phyloP scores from a whole-genome alignment of 2,888 invertebrate genomes.

The Volucella inanis region DNA sequence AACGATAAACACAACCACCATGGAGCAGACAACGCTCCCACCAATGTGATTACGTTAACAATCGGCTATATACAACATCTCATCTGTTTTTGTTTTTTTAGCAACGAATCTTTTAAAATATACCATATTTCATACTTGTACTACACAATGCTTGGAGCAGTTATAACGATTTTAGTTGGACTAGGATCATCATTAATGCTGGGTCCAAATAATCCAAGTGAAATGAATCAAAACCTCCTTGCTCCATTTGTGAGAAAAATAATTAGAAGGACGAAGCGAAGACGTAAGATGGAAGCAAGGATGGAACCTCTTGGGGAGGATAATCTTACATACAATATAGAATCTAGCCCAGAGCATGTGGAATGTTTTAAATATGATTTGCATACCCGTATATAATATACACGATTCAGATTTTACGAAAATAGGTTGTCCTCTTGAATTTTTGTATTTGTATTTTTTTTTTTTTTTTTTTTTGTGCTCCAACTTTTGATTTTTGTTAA shows the following conservation, averaged over 20 bases:
- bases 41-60: slow-evolving; percentile 54
- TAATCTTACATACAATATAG: neutral
- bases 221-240: slow-evolving; percentile 86
- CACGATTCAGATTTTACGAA: neutral
- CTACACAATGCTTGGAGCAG: slow-evolving; percentile 87
- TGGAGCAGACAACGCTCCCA: slow-evolving; percentile 31
- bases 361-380: neutral
- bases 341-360: neutral
- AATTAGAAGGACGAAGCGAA: slow-evolving; percentile 77
- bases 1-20: slow-evolving; percentile 77
- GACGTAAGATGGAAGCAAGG: neutral
- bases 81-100: slow-evolving; percentile 77
- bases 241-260: slow-evolving; percentile 88
- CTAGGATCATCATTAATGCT: slow-evolving; percentile 84
- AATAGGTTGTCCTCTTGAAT: too few relatives aligned
- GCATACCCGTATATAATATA: neutral
- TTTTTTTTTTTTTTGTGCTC: neutral
- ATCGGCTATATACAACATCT: neutral
- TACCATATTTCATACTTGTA: slow-evolving; percentile 91
- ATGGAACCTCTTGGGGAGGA: slow-evolving; percentile 37
- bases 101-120: slow-evolving; percentile 82
- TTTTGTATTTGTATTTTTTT: neutral
- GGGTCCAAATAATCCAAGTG: slow-evolving; percentile 84
- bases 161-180: slow-evolving; percentile 85
- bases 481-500: neutral